Conservation (phyloP, 37 sponge, comb jelly and placozoan genomes). For the Axinella damicornis region DNA sequence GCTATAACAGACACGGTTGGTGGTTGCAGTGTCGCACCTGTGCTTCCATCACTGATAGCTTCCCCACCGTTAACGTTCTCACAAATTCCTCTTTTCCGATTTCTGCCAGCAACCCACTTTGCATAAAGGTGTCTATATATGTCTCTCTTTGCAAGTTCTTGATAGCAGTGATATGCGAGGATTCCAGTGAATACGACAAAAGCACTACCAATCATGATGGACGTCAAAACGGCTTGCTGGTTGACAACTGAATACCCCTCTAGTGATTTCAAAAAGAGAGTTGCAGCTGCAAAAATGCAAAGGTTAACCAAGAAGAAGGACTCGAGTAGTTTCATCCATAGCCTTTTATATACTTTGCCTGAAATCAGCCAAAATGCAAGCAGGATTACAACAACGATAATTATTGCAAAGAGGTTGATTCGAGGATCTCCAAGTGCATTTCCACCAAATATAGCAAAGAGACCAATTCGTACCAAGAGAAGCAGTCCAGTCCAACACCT, state of each 20-base stretch:
- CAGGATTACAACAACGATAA: background rate
- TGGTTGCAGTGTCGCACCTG: too few relatives aligned
- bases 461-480: background rate
- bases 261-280: background rate
- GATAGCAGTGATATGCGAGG: background rate
- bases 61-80: too few relatives aligned
- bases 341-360: slow-evolving; percentile 17
- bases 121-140: too few relatives aligned
- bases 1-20: too few relatives aligned
- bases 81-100: too few relatives aligned
- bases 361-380: background rate
- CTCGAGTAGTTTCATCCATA: slow-evolving; percentile 3
- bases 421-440: background rate
- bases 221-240: background rate
- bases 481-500: slow-evolving; percentile 17
- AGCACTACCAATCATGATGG: background rate
- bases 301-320: slow-evolving; percentile 18
- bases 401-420: background rate
- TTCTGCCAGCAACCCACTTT: too few relatives aligned
- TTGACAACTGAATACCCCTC: background rate
- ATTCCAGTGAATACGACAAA: background rate
- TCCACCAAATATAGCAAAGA: background rate
- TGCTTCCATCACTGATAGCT: too few relatives aligned
- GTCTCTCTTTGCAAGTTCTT: too few relatives aligned
- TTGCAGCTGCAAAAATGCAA: background rate